phyloP scores from a whole-genome alignment of 2,797 vertebrate species.

The Pelodytes ibericus region DNA sequence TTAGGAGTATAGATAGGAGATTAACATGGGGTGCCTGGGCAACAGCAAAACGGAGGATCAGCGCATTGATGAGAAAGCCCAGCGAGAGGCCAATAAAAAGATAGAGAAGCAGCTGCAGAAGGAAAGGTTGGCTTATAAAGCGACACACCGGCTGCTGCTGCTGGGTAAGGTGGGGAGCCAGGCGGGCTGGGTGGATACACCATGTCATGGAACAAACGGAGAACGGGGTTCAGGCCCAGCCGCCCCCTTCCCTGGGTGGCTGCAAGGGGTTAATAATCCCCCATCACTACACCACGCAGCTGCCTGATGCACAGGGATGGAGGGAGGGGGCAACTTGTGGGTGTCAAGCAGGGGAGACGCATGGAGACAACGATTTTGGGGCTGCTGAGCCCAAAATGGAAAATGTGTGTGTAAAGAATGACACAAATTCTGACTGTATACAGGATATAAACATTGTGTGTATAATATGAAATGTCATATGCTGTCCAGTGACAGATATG shows the following conservation, averaged over 20 bases:
- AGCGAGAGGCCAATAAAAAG: constrained; percentile 97
- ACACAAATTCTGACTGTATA: not conserved
- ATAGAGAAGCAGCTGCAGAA: constrained; percentile 97
- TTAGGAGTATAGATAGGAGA: too few relatives aligned
- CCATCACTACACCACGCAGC: constrained; percentile 1
- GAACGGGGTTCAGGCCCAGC: not conserved
- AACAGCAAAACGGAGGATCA: constrained; percentile 98
- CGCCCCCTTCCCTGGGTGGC: too few relatives aligned
- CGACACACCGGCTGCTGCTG: constrained; percentile 92
- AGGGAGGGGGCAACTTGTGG: constrained; percentile 8
- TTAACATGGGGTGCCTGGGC: constrained; percentile 96
- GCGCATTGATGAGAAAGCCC: constrained; percentile 96
- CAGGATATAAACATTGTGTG: not conserved
- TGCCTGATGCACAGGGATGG: constrained; percentile 12
- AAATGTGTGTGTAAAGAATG: not conserved
- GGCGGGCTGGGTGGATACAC: constrained; percentile 38
- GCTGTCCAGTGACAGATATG: not conserved
- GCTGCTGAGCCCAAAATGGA: too few relatives aligned
- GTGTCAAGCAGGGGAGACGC: constrained; percentile 10
- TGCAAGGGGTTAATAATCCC: constrained; percentile 14
- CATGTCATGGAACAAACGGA: too few relatives aligned
- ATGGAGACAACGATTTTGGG: constrained; percentile 5
- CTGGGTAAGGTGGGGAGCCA: constrained; percentile 82
- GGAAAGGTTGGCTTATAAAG: constrained; percentile 94
- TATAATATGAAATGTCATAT: too few relatives aligned